Percentiles rank a stretch among this genome's conserved stretches.
Evolutionary conservation across 2,888 invertebrate genomes (phyloP).

Genomic region (Catocala fraxini): DNA sequence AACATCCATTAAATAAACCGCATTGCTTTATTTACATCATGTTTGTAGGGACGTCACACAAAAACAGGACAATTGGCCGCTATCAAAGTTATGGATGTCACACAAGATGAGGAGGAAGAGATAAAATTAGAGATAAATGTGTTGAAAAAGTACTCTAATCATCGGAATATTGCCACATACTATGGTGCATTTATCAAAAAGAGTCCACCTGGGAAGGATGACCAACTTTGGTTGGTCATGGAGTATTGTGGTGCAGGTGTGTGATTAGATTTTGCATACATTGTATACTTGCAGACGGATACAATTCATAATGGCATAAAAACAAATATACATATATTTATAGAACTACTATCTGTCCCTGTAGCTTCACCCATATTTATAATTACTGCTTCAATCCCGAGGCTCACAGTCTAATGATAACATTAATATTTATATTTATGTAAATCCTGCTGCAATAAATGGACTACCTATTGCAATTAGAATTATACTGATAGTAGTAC

Average conservation of each 20-base stretch:
- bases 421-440: too few species aligned
- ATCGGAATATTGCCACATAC: constrained; percentile 99
- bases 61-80: constrained; percentile 99
- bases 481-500: not conserved
- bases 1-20: not conserved
- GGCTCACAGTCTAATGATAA: too few species aligned
- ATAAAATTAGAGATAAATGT: constrained; percentile 99
- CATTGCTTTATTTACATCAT: not conserved
- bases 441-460: too few species aligned
- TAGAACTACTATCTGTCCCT: too few species aligned
- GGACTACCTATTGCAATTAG: too few species aligned
- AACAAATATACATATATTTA: too few species aligned
- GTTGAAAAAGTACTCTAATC: constrained; percentile 99
- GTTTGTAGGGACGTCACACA: constrained; percentile 97
- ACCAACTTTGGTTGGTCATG: constrained; percentile 99
- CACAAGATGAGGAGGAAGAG: constrained; percentile 99
- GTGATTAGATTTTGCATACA: constrained; percentile 34
- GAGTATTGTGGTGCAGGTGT: constrained; percentile 99
- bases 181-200: constrained; percentile 99
- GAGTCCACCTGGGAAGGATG: constrained; percentile 99
- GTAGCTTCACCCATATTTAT: too few species aligned
- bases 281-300: too few species aligned
- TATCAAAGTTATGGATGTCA: constrained; percentile 99
- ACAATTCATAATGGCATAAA: too few species aligned
- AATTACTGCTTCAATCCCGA: too few species aligned